Conservation (phyloP, 2,113 vertebrate genomes). For the Rhadina sibilatrix region DNA sequence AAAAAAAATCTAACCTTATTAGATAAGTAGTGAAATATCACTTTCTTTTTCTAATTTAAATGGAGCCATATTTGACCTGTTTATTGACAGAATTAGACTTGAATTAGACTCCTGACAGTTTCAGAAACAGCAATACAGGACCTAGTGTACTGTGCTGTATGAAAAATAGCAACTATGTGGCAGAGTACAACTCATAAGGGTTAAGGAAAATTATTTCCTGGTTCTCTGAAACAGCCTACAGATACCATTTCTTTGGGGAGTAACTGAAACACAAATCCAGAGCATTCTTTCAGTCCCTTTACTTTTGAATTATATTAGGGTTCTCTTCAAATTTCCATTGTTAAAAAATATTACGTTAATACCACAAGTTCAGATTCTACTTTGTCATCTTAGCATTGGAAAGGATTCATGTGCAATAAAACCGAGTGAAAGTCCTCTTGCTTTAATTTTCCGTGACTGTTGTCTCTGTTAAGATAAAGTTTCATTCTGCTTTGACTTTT, state of each 20-base stretch:
- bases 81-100: neutral
- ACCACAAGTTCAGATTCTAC: neutral
- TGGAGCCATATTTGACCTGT: neutral
- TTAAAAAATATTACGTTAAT: neutral
- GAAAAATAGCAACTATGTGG: neutral
- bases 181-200: neutral
- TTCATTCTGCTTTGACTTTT: neutral
- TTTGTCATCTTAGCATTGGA: neutral
- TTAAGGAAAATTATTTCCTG: neutral
- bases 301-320: neutral
- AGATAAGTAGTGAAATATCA: neutral
- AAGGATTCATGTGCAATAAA: neutral
- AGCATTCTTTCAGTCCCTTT: neutral
- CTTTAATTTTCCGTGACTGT: neutral
- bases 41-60: neutral
- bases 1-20: neutral
- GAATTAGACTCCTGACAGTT: neutral
- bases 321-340: neutral
- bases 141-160: neutral
- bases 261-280: conserved; percentile 5
- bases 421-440: neutral
- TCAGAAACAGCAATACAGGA: neutral
- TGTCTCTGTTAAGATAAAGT: neutral
- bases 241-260: neutral
- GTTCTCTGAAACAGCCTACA: neutral